Evolutionary conservation across 2,797 vertebrate genomes (phyloP), one percentile per base, ranked within the genome.

Genomic region (Acipenser ruthenus): DNA sequence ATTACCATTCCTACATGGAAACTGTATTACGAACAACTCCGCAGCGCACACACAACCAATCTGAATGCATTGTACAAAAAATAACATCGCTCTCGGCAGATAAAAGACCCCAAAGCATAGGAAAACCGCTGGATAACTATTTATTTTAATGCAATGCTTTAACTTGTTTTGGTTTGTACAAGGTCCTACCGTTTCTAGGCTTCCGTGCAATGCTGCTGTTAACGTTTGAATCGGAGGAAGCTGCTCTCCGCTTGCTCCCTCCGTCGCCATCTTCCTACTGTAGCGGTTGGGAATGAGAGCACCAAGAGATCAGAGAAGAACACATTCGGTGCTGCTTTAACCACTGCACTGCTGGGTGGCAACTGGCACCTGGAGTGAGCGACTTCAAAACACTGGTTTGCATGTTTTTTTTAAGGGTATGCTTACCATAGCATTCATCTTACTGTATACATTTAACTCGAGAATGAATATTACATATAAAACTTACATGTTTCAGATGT

Each of bases 191-290:
- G 86, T 77, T 78, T 90, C 88, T 67, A 89, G 74, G 56, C 79
- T 77, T 65, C 85, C 88, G 72, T 84, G 81, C 76, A 78, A 84
- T 74, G 87, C 79, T 74, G 52, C 5, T n/a, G 84, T 78, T 81
- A 90, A 82, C 63, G 85, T 82, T 70, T 88, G 88, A 72, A 85
- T 81, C 84, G 87, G 86, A 73, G 88, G 87, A 86, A 88, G 88
- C 85, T 84, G 88, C 87, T 95, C 91, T 84, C 92, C 87, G 88
- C 89, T 92, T 80, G 88, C 88, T 86, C 92, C 90, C 83, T 95
- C 93, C 83, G 95, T 95, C 95, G 94, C 94, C 94, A 95, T 97
- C 91, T 97, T 96, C 90, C 87, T 88, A 74, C 89, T 84, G 87
- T 83, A 82, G 88, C 80, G 89, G 90, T 88, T 85, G 85, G 88